Percentiles rank a stretch among this genome's conserved stretches.
These are phyloP conservation scores for Cyanoramphus novaezelandiae DNA, from an alignment of 2,113 vertebrate genomes.

Conservation along the genomic window DNA sequence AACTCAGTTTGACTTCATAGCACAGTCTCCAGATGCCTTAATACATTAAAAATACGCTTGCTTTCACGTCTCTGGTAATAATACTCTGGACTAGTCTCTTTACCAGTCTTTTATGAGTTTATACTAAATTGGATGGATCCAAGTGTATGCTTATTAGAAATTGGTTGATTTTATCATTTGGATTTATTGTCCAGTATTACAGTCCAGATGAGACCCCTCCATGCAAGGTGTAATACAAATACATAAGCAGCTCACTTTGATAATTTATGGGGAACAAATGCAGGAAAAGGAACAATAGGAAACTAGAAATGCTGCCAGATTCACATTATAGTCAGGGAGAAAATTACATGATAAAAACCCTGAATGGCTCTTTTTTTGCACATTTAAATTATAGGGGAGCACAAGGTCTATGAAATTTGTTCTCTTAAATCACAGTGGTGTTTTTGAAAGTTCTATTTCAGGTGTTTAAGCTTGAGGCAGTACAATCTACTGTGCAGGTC, in stretches of 20 bases:
- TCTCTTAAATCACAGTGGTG: not conserved
- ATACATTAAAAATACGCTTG: not conserved
- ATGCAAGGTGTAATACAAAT: not conserved
- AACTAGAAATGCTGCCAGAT: not conserved
- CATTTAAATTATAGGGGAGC: not conserved
- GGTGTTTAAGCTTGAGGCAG: not conserved
- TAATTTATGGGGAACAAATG: not conserved
- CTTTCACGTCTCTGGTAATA: not conserved
- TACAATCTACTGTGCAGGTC: not conserved
- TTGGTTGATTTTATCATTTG: not conserved
- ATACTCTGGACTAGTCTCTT: not conserved
- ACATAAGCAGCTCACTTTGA: not conserved
- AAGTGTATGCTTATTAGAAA: not conserved
- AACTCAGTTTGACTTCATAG: not conserved
- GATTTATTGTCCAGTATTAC: not conserved
- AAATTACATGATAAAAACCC: not conserved
- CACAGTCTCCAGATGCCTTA: not conserved
- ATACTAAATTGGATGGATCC: not conserved
- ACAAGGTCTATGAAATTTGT: not conserved
- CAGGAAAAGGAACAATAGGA: not conserved
- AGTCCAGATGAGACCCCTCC: not conserved
- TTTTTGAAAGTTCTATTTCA: not conserved
- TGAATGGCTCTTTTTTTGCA: not conserved
- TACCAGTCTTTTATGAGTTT: not conserved
- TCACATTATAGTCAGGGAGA: not conserved